Conservation (phyloP, 1,140 invertebrate genomes). For the Proctacanthus coquilletti region DNA sequence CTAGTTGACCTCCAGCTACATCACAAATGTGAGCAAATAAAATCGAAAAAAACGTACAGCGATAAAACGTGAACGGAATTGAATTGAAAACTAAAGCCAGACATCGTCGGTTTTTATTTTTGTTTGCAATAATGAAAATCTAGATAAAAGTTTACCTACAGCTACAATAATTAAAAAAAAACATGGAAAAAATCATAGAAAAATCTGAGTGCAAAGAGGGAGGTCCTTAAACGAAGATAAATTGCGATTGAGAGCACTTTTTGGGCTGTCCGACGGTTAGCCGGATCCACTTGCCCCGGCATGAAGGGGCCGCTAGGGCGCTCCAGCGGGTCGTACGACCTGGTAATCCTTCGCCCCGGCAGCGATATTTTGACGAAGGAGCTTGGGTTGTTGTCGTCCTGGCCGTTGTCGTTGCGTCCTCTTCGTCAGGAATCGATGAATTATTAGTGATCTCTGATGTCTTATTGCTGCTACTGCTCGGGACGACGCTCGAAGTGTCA, state of each 20-base stretch:
- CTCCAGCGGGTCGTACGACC: conserved; percentile 59
- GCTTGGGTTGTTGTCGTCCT: conserved; percentile 12
- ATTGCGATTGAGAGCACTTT: conserved; percentile 41
- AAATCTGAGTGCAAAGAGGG: no score
- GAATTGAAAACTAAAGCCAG: no score
- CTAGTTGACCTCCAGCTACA: no score
- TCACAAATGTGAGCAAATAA: no score
- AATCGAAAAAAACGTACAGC: no score
- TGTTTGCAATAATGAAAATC: no score
- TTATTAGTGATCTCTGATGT: conserved; percentile 7
- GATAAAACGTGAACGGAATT: no score
- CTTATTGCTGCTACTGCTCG: conserved; percentile 1
- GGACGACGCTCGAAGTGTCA: conserved; percentile 12
- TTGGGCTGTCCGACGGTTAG: conserved; percentile 40
- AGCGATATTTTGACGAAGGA: conserved; percentile 50
- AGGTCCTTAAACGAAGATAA: conserved; percentile 50
- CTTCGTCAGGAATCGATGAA: conserved; percentile 7
- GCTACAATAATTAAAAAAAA: no score
- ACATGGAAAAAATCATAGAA: no score
- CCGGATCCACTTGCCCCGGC: conserved; percentile 71
- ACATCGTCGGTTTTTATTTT: no score
- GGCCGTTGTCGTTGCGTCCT: conserved; percentile 6
- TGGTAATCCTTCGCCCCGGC: conserved; percentile 58
- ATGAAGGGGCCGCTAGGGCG: conserved; percentile 56
- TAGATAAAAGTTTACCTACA: no score